phyloP scores from a whole-genome alignment of 2,113 vertebrate species.

The Sarotherodon lohbergeri region DNA sequence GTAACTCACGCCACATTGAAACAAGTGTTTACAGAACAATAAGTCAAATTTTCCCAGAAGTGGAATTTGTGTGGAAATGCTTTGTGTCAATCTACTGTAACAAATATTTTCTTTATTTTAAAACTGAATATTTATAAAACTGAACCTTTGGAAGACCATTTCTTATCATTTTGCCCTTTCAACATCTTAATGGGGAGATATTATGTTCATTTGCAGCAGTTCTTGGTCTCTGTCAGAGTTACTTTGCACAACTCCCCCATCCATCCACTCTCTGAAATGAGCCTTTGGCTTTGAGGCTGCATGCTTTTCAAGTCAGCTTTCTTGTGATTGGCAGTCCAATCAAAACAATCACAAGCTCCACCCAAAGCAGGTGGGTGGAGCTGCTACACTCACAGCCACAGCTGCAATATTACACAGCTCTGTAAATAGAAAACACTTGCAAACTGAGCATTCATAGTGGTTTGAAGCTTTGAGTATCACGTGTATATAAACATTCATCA shows the following conservation, averaged over 20 bases:
- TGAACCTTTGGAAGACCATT: not conserved
- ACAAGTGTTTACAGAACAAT: not conserved
- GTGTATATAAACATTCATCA: too few species aligned
- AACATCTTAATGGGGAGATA: too few species aligned
- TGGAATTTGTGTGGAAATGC: not conserved
- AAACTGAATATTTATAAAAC: not conserved
- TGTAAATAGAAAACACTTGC: too few species aligned
- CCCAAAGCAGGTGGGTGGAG: too few species aligned
- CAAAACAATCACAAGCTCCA: too few species aligned
- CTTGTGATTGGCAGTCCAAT: too few species aligned
- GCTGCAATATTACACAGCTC: too few species aligned
- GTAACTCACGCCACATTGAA: not conserved
- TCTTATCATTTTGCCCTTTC: not conserved
- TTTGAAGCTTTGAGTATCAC: too few species aligned
- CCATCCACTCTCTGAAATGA: too few species aligned
- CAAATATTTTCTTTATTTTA: not conserved
- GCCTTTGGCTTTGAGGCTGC: not conserved
- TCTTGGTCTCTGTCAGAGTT: not conserved
- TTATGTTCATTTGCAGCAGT: not conserved
- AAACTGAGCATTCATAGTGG: too few species aligned
- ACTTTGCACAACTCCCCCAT: not conserved
- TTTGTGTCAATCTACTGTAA: not conserved
- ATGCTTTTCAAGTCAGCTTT: too few species aligned
- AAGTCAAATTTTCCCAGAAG: not conserved
- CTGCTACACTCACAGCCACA: too few species aligned